Evolutionary conservation across 2,888 invertebrate species (phyloP), one percentile per base, ranked within the genome.

Genomic region (Cataglyphis livida): DNA sequence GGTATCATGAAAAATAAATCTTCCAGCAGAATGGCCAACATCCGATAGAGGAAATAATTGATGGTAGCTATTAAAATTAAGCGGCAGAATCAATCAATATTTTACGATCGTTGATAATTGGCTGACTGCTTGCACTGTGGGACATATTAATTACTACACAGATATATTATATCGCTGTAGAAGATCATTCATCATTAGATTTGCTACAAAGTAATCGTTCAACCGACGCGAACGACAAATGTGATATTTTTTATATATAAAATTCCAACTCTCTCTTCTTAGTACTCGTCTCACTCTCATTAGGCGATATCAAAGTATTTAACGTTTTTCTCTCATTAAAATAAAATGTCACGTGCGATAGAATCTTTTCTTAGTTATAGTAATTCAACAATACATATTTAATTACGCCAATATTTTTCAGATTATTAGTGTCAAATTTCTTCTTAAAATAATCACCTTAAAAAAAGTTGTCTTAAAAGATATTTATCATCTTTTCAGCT

Each of bases 101-200:
- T 91, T 91, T 91, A 91, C 89, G 91, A 92, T 87, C 91, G 66
- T 83, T 91, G 90, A 91, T 91, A 90, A 90, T 91, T 88, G 83
- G 87, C 85, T 90, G 83, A 51, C 78, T 79, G 81, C 44, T 82
- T 74, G 74, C 48, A 44, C 68, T 85, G 83, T 85, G 82, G 85
- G 89, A 89, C 88, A 84, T 74, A 79, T 90, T 88, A 84, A 85
- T 84, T 85, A 82, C 87, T 83, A 25, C 65, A 71, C 61, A 51
- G 48, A n/a, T 73, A 76, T 66, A 86, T 70, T 87, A 84, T 68
- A 84, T 65, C 82, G 66, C 83, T 75, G 54, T 32, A 71, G 35
- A 38, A n/a, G 66, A 82, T 62, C 88, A 87, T 91, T 87, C 78
- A 84, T 90, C 86, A 89, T 85, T 65, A 66, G 61, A 65, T 62